phyloP scores from a whole-genome alignment of 2,797 vertebrate species.

The Hemitrygon akajei region DNA sequence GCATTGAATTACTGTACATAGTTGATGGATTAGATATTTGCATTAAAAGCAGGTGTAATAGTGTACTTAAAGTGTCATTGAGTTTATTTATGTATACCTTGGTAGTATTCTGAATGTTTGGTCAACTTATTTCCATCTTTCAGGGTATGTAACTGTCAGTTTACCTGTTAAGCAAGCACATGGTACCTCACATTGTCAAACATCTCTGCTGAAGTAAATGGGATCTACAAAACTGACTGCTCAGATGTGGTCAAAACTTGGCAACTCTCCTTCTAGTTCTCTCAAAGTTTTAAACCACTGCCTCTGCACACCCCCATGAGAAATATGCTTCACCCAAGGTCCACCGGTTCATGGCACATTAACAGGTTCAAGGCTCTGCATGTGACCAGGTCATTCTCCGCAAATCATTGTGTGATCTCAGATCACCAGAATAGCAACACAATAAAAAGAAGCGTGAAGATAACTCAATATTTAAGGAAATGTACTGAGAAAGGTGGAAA shows the following conservation, averaged over 20 bases:
- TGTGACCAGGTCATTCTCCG: not conserved
- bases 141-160: not conserved
- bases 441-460: not conserved
- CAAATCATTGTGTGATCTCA: no score
- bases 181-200: not conserved
- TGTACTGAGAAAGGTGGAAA: not conserved
- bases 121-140: not conserved
- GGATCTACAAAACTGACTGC: no score
- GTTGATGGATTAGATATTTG: no score
- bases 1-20: no score
- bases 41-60: no score
- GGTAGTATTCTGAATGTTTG: no score
- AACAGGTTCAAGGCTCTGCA: not conserved
- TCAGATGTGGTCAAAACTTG: not conserved
- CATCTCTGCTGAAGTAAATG: no score
- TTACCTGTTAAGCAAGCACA: not conserved
- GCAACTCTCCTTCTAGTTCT: not conserved
- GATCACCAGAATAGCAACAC: not conserved
- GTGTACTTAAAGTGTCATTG: no score
- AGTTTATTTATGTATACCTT: not conserved
- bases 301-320: not conserved
- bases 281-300: not conserved
- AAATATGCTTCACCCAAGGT: not conserved
- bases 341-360: not conserved
- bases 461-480: not conserved